Evolutionary conservation across 2,888 invertebrate species (phyloP), one percentile per base, ranked within the genome.

Genomic region (Erebia aethiops): DNA sequence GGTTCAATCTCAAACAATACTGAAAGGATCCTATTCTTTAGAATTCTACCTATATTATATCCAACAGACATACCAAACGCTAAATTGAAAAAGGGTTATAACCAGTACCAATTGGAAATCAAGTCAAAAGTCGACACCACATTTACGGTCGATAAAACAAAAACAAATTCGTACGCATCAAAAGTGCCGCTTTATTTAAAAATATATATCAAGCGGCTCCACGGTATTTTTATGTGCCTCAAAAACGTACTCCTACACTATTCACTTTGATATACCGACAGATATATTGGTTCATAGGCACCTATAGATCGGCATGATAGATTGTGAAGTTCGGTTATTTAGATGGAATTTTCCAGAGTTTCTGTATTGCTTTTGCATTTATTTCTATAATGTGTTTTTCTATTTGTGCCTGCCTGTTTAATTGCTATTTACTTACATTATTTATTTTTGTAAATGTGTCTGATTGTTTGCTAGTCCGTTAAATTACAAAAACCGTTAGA

Each of bases 61-160:
- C 35, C 7, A 35, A 7, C 7, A 35, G 5, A 5, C 7, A 35
- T 0, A 35, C 35, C 35, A 35, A 35, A 1, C 26, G 1, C 1
- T 51, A n/a, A 51, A 16, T 35, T 2, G 2, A 54, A 10, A 18
- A 18, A 18, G 18, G 54, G 2, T 10, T 18, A 13, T 16, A 60
- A 35, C 14, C 10, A 46, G 61, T n/a, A 14, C 72, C 69, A 69
- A 74, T 67, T 61, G 61, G 71, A 56, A 69, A 52, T 11, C 63
- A 52, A 51, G 7, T 10, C 67, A 43, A 41, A 41, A 58, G n/a
- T 49, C 57, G 72, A 76, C 75, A 65, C 75, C 73, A 75, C 78
- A 75, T 83, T 85, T 84, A 83, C 79, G 80, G 79, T 76, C 79
- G 78, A 84, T 86, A 86, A 85, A 84, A 80, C 79, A 79, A 81